Base-by-base conservation (phyloP, 2,888 invertebrate species). In the Platycheirus rosarum region DNA sequence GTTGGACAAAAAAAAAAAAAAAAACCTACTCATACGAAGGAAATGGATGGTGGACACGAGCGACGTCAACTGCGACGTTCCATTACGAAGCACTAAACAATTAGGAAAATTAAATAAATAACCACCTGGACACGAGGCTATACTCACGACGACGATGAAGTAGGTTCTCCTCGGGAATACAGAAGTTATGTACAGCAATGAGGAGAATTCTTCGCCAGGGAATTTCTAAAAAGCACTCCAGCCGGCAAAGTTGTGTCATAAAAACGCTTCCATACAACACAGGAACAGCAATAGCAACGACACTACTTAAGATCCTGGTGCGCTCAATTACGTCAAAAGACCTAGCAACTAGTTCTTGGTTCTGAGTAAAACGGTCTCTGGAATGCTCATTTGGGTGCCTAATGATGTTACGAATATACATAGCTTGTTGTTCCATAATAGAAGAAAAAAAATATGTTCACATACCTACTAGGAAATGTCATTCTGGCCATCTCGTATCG, bases 31-130 rank as follows among this genome's bases (percentile, higher is more conserved):
- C 18, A 29, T 18, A 20, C 40, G 13, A 44, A 44, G 53, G 40
- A 68, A 68, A 68, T 46, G 51, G n/a, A 44, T 53, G 40, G 40
- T 42, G 53, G 29, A 18, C 66, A 66, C 40, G 65, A 55, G n/a
- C 9, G 32, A 18, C 42, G 11, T 11, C n/a, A 18, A 46, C 35
- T 16, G 62, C 68, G 49, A 65, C 16, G 18, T 32, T 71, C 32
- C 62, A 16, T 49, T 62, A 51, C 46, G 18, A 35, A 62, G 37
- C 40, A 44, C 60, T 29, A 60, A 68, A 74, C 76, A 70, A 79
- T 80, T 76, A 76, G 70, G 70, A 57, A 60, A 80, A 80, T 80
- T 76, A 80, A 80, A 76, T 76, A 76, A 76, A 80, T 76, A 80
- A 79, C 79, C 75, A 80, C 76, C 80, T 80, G 80, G 80, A 76